Base-by-base conservation (phyloP, 2,113 vertebrate species). In the Octodon degus region DNA sequence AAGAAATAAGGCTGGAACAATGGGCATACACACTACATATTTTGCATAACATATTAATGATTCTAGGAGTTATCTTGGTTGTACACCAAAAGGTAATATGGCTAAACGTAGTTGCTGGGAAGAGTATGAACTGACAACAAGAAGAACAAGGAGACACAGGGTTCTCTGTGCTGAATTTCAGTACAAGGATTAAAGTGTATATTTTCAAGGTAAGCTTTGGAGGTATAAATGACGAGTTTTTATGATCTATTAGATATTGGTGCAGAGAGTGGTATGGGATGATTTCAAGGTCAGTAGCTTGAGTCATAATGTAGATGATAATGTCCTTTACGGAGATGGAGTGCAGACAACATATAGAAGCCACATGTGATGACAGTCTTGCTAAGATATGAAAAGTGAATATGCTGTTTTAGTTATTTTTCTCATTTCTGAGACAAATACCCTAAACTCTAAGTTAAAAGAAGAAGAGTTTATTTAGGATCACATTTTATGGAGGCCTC, bases 11-110 rank as follows among this genome's bases (percentile, higher is more conserved):
- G 16, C 55, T 83, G 25, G 34, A 81, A 24, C 79, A 72, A 8
- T 77, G n/a, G 6, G 53, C 12, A 82, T 86, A 27, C n/a, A 22
- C 20, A 27, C 9, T 43, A 30, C 17, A 32, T 92, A 86, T 50
- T n/a, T 83, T 89, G 9, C 62, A 76, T 72, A 94, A 89, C 87
- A 97, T 27, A 8, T 65, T 86, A 50, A 91, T 60, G 27, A 83
- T 32, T 95, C 50, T 89, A 60, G 25, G 63, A 37, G 86, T 85
- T 76, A 62, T 86, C 16, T 2, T 77, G 32, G 60, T 13, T 37
- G 89, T 82, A 70, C 14, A 63, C 79, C 43, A 25, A 77, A 55
- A 50, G 10, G 6, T n/a, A 72, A 5, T 22, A 93, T 82, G 50
- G 14, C 12, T 67, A 53, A 95, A 85, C 67, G 1, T 89, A 27